Evolutionary conservation across 1,140 invertebrate genomes (phyloP), one percentile per base, ranked within the genome.

Genomic region (Sinella curviseta): DNA sequence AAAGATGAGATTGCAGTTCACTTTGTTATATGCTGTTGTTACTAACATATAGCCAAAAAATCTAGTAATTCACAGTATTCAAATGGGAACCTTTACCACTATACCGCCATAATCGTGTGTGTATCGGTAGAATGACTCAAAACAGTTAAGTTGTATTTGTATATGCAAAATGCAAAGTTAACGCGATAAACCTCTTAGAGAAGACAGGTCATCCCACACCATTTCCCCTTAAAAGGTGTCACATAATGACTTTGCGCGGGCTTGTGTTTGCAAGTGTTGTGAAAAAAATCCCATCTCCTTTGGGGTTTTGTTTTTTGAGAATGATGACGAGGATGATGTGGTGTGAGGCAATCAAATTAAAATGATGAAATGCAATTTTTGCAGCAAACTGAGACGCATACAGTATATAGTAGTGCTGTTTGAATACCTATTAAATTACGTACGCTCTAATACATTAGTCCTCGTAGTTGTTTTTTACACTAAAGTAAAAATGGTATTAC

Each of bases 171-270:
- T 48, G 17, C 17, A 48, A 48, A 48, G 17, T 48, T n/a, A n/a
- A n/a, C 39, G 39, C 39, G 4, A 48, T 48, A 48, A 48, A 48
- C 39, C 17, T 8, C 39, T n/a, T n/a, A 48, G 17, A 48, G 24
- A 3, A 60, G 55, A 14, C 55, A 60, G 55, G 55, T 60, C 55
- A 60, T 60, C 55, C 55, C 55, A 60, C 55, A 60, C 55, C 24
- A 3, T 60, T 60, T 60, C 24, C 55, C 55, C n/a, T 3, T 17
- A 60, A 60, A 60, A 60, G 55, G 55, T 60, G 55, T 8, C 55
- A 14, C 24, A 24, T 60, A 60, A 60, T 60, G 55, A 60, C 39
- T 8, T 4, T 48, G 17, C 4, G 17, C 39, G 4, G 39, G 17
- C 17, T 8, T 48, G 8, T 60, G 8, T 4, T 60, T 60, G n/a